Percentiles rank a stretch among this genome's conserved stretches.
These are phyloP conservation scores for Volucella inflata DNA, from an alignment of 2,888 invertebrate genomes.

Conservation along the genomic window DNA sequence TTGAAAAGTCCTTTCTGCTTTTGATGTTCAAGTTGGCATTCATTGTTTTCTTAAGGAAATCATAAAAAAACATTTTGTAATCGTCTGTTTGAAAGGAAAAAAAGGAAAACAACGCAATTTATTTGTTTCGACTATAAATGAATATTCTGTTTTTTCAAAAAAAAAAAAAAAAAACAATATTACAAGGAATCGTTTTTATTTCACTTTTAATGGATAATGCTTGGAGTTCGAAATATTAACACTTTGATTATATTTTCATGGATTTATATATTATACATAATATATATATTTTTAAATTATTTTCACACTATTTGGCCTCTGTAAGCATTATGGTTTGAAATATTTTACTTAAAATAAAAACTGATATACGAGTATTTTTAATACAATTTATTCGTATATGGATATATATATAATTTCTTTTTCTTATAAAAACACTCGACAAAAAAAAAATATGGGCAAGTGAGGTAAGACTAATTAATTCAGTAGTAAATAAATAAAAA, in stretches of 20 bases:
- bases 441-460: constrained; percentile 22
- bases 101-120: constrained; percentile 17
- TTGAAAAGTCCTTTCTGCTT: constrained; percentile 47
- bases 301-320: constrained; percentile 54
- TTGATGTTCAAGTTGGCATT: constrained; percentile 49
- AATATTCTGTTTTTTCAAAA: constrained; percentile 28
- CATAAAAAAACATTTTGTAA: constrained; percentile 29
- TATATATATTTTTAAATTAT: constrained; percentile 33
- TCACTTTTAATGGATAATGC: constrained; percentile 67
- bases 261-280: neutral
- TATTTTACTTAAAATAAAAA: constrained; percentile 64
- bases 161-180: neutral
- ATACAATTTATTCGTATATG: constrained; percentile 5
- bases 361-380: neutral
- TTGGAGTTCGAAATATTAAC: constrained; percentile 32
- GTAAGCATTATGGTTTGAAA: constrained; percentile 36
- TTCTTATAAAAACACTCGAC: constrained; percentile 41
- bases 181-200: constrained; percentile 67
- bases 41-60: constrained; percentile 29
- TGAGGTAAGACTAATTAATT: constrained; percentile 54
- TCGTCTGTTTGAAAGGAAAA: constrained; percentile 33
- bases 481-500: constrained; percentile 49
- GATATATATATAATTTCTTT: constrained; percentile 23
- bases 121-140: constrained; percentile 27
- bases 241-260: too few relatives aligned